phyloP scores from a whole-genome alignment of 2,113 vertebrate species.

The Condylura cristata region DNA sequence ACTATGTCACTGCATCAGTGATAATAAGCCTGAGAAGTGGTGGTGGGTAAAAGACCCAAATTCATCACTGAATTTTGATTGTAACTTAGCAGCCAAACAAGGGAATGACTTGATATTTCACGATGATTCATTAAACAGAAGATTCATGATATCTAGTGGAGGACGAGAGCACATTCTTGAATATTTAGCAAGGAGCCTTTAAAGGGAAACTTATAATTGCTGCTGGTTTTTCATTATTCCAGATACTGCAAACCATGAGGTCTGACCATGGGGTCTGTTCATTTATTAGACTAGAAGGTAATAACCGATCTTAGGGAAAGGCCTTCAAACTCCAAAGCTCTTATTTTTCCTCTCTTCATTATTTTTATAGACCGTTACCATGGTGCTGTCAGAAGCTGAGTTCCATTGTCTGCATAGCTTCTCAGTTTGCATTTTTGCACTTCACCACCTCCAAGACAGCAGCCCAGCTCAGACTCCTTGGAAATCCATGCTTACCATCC shows the following conservation, averaged over 20 bases:
- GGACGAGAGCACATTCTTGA: background rate
- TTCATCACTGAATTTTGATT: constrained; percentile 15
- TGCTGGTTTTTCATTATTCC: constrained; percentile 8
- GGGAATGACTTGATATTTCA: constrained; percentile 2
- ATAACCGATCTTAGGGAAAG: background rate
- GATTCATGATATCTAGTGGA: background rate
- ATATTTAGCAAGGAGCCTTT: background rate
- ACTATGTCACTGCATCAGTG: background rate
- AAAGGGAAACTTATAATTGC: constrained; percentile 30
- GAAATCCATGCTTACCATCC: background rate
- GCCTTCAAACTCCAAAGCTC: constrained; percentile 25
- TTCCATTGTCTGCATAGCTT: constrained; percentile 19
- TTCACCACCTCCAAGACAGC: background rate
- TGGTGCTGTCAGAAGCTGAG: constrained; percentile 59
- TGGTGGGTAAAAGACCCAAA: background rate
- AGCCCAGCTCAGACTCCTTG: background rate
- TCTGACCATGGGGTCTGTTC: constrained; percentile 19
- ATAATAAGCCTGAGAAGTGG: background rate
- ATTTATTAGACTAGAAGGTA: background rate
- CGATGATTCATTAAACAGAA: background rate
- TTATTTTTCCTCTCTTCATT: constrained; percentile 57
- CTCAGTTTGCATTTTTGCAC: constrained; percentile 21
- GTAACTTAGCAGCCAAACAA: constrained; percentile 11
- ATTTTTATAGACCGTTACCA: constrained; percentile 76
- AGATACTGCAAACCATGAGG: background rate